Evolutionary conservation across 2,888 invertebrate genomes (phyloP).

Genomic region (Sabellastarte sp.): DNA sequence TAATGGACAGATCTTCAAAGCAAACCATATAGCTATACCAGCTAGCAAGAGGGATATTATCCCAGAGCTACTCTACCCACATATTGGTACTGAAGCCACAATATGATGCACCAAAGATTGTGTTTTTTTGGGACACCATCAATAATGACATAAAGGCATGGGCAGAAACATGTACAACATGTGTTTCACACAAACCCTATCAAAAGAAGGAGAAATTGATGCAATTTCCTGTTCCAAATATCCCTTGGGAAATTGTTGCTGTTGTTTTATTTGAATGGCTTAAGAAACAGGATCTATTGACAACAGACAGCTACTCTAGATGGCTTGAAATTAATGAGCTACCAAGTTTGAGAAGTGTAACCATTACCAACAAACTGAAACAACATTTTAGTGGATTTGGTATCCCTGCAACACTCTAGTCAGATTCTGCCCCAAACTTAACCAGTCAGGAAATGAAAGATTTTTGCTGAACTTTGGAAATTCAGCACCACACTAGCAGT

Average conservation of each 20-base stretch:
- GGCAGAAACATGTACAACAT: conserved; percentile 1
- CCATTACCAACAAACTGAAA: conserved; percentile 16
- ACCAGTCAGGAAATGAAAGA: not conserved
- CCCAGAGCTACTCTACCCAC: not conserved
- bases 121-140: conserved; percentile 3
- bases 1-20: too few relatives aligned
- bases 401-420: not conserved
- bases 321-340: conserved; percentile 27
- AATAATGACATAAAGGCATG: not conserved
- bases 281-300: conserved; percentile 23
- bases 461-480: too few relatives aligned
- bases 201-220: conserved; percentile 10
- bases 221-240: conserved; percentile 16
- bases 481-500: too few relatives aligned
- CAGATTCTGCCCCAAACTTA: not conserved
- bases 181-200: not conserved
- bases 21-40: conserved; percentile 20
- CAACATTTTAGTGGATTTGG: not conserved
- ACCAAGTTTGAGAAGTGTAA: conserved; percentile 13
- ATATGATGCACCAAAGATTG: conserved; percentile 4
- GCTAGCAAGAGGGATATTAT: conserved; percentile 4
- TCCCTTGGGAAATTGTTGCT: conserved; percentile 29
- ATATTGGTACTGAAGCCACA: conserved; percentile 7
- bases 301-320: conserved; percentile 23
- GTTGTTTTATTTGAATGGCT: conserved; percentile 26